A percentile compares a stretch with the other conserved stretches of the same genome.
Conservation (phyloP, 2,888 invertebrate species). For the Acrocera orbiculus region DNA sequence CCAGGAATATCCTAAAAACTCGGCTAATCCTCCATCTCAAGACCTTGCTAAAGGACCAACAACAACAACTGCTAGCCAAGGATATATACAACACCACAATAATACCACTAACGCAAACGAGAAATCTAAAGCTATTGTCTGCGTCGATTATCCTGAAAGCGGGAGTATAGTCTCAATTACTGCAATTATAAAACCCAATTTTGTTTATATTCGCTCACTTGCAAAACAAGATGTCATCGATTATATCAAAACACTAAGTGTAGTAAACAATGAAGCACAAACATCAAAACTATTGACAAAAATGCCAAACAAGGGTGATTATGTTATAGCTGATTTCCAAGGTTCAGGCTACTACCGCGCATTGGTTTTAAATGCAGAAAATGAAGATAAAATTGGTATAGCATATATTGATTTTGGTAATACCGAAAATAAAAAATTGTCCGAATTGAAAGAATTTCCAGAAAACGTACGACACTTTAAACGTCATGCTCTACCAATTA, state of each 20-base stretch:
- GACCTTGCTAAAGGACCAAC: too few species aligned
- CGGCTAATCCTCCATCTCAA: background rate
- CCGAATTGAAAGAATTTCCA: slow-evolving; percentile 19
- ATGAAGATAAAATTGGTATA: slow-evolving; percentile 18
- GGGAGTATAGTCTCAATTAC: slow-evolving; percentile 2
- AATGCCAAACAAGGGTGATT: slow-evolving; percentile 20
- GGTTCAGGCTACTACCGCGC: slow-evolving; percentile 17
- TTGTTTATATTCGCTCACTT: slow-evolving; percentile 2
- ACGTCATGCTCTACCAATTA: slow-evolving; percentile 19
- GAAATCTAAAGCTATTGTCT: background rate
- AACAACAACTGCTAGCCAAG: too few species aligned
- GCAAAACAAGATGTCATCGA: background rate
- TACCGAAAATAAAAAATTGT: slow-evolving; percentile 18
- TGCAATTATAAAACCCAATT: background rate
- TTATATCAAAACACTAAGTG: slow-evolving; percentile 3
- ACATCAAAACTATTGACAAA: slow-evolving; percentile 12
- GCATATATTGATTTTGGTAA: slow-evolving; percentile 25
- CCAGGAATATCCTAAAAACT: background rate
- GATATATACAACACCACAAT: too few species aligned
- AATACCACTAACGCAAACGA: too few species aligned
- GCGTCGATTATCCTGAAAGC: background rate
- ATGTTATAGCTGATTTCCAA: slow-evolving; percentile 19
- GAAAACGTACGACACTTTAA: slow-evolving; percentile 15
- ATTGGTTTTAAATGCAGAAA: slow-evolving; percentile 19
- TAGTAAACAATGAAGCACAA: slow-evolving; percentile 10